A percentile compares a stretch with the other conserved stretches of the same genome.
These are phyloP conservation scores for Luperina testacea DNA, from an alignment of 2,888 invertebrate genomes.

Conservation along the genomic window DNA sequence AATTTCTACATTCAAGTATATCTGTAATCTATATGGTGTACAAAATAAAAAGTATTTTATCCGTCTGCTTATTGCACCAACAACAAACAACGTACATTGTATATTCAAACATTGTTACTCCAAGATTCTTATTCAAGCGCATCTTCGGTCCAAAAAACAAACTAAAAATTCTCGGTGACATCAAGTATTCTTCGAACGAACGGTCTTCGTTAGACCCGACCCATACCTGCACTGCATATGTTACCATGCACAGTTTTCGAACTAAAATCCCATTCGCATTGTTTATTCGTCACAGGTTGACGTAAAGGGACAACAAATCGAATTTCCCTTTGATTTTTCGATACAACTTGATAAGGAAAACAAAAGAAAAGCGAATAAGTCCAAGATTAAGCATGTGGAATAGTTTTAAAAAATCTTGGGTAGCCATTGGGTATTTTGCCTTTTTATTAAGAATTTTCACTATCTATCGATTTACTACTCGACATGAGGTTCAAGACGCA, in stretches of 20 bases:
- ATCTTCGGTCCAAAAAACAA: slow-evolving; percentile 58
- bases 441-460: not conserved
- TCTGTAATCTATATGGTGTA: not conserved
- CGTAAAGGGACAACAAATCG: slow-evolving; percentile 84
- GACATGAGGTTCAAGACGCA: too few species aligned
- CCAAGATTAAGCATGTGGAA: slow-evolving; percentile 11
- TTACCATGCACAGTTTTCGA: slow-evolving; percentile 81
- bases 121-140: slow-evolving; percentile 49
- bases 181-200: slow-evolving; percentile 86
- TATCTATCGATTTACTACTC: too few species aligned
- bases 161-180: slow-evolving; percentile 77
- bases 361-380: slow-evolving; percentile 68
- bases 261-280: slow-evolving; percentile 83
- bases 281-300: slow-evolving; percentile 87
- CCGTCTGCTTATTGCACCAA: not conserved
- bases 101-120: slow-evolving; percentile 63
- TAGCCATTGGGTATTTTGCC: not conserved
- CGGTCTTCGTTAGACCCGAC: slow-evolving; percentile 86
- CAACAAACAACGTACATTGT: slow-evolving; percentile 35
- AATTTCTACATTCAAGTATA: not conserved
- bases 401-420: slow-evolving; percentile 3
- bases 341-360: slow-evolving; percentile 74
- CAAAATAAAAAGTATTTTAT: not conserved
- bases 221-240: slow-evolving; percentile 89
- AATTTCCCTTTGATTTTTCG: slow-evolving; percentile 87